Conservation (phyloP, 2,797 vertebrate species). For the Lagodon rhomboides region DNA sequence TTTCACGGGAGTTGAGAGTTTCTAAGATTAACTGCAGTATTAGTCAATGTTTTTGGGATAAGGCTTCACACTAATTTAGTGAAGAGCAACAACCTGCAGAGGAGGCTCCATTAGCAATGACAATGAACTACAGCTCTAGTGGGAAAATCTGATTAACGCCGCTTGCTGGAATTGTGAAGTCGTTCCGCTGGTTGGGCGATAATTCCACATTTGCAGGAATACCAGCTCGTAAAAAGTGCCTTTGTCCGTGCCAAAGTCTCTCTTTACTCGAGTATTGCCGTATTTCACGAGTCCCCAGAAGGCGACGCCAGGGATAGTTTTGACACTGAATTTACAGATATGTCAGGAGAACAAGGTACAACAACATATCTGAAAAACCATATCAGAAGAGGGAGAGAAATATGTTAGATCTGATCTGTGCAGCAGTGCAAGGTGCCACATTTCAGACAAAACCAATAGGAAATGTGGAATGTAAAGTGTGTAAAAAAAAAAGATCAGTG, state of each 20-base stretch:
- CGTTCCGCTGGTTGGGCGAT: constrained; percentile 77
- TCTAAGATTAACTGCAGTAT: constrained; percentile 88
- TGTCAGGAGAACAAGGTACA: constrained; percentile 54
- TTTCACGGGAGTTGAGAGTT: constrained; percentile 87
- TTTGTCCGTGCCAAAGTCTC: constrained; percentile 76
- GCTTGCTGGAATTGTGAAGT: constrained; percentile 79
- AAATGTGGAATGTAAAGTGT: constrained; percentile 54
- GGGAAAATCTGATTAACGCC: constrained; percentile 84
- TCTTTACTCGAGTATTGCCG: constrained; percentile 68
- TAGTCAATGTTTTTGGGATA: constrained; percentile 90
- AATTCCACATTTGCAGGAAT: constrained; percentile 79
- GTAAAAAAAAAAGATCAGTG: constrained; percentile 54
- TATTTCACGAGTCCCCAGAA: constrained; percentile 62
- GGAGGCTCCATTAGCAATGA: constrained; percentile 88
- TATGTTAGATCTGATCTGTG: constrained; percentile 72
- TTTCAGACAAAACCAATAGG: constrained; percentile 76
- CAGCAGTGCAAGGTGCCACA: constrained; percentile 68
- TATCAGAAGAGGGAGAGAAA: constrained; percentile 67
- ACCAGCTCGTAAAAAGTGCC: constrained; percentile 71
- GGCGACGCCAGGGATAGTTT: constrained; percentile 44
- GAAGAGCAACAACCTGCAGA: constrained; percentile 86
- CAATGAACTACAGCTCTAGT: constrained; percentile 84
- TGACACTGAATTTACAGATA: constrained; percentile 69
- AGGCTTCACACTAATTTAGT: constrained; percentile 88
- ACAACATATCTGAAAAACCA: constrained; percentile 49